Evolutionary conservation across 2,113 vertebrate genomes (phyloP), one percentile per base, ranked within the genome.

Genomic region (Crotalus helleri): DNA sequence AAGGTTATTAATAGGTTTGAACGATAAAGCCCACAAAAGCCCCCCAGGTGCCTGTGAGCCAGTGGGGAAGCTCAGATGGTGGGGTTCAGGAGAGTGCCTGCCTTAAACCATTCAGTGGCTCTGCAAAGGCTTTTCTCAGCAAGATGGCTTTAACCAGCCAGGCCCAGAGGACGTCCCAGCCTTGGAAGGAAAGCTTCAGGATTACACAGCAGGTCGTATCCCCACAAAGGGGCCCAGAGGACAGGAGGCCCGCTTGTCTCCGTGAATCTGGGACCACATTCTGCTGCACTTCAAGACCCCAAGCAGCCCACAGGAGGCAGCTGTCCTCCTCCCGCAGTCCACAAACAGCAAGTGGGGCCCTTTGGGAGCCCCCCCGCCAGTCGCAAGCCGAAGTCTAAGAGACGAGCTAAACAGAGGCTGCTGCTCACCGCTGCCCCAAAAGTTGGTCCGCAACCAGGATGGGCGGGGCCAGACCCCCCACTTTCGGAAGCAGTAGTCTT

Each of bases 341-440:
- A 11, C 85, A 23, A 0, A 54, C 46, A 10, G 2, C 23, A 12
- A 19, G 4, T 26, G 3, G 29, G 4, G 21, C 59, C 0, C 23
- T 26, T 21, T 33, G 24, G n/a, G 29, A 8, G n/a, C 12, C 5
- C 15, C 15, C 6, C 8, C 51, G 8, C 7, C 15, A 8, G 4
- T 4, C 51, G 44, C 13, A 3, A 49, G 58, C 15, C 0, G 1
- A 69, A 69, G 33, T 74, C 29, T n/a, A 33, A 7, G 13, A 74
- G 2, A 55, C 1, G 3, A 19, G 17, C 55, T 55, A 23, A 6
- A 39, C 19, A 39, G 39, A 9, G 7, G 17, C 46, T 17, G 29
- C 8, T 33, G n/a, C 97, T 97, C 95, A 99, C 99, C 98, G 0
- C 96, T 93, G 0, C 98, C 99, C 98, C 99, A 98, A 5, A 98